Base-by-base conservation (phyloP, 2,113 vertebrate genomes). In the Leptobrachium leishanense region DNA sequence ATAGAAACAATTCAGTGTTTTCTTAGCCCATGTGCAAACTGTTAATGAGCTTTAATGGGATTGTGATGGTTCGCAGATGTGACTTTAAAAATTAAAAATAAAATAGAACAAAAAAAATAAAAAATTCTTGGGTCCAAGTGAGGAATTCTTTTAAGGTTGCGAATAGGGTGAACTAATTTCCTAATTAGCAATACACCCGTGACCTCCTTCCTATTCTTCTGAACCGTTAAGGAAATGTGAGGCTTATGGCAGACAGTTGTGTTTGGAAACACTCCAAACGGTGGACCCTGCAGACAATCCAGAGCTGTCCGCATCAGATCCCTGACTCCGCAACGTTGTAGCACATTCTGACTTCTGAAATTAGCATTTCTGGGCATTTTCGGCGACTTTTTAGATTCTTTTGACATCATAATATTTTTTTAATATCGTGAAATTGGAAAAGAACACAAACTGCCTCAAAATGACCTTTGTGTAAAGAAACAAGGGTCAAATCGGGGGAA, bases 111-210 rank as follows among this genome's bases (percentile, higher is more conserved):
- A 31, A 31, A 31, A 31, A 31, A 31, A 31, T 31, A 31, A 31
- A 31, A 31, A 31, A 31, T 31, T 73, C 2, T 0, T 11, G 76
- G 57, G 68, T 40, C 57, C 20, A 57, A 68, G 72, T 2, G 64
- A 41, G 64, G 85, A 66, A 84, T 82, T 85, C 83, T 82, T 86
- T 84, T 71, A 65, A 77, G 78, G 85, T 40, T 74, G 84, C 44
- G 82, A 75, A 76, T 39, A 67, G 2, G 79, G 77, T 39, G 20
- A 75, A 78, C 31, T 2, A 53, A 55, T 85, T 81, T 85, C 83
- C 84, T 81, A 85, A 88, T 88, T 83, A 84, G 66, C 81, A 75
- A 0, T 40, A 11, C 75, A 2, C 80, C 74, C 82, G 43, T 42
- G 68, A 82, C 77, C 87, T 86, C 82, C 80, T 0, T 70, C 43